Conservation (phyloP, 2,888 invertebrate species). For the Neelides folsomi region DNA sequence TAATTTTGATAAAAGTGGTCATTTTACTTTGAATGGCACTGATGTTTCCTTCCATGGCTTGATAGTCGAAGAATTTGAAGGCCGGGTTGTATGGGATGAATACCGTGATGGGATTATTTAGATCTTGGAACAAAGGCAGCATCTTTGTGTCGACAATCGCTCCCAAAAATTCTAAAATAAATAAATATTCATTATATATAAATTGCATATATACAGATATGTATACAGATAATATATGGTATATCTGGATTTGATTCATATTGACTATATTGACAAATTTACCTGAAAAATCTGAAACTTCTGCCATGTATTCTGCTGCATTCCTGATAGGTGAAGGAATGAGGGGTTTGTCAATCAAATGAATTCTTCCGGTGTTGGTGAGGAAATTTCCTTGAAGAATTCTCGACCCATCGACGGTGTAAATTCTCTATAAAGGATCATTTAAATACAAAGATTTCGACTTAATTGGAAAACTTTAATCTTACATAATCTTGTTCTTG, state of each 20-base stretch:
- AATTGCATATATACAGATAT: too few species aligned
- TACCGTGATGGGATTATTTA: conserved; percentile 20
- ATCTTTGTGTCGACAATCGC: conserved; percentile 16
- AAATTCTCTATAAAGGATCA: conserved; percentile 14
- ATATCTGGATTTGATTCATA: too few species aligned
- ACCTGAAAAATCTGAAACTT: conserved; percentile 28
- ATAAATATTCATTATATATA: too few species aligned
- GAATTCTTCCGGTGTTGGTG: conserved; percentile 18
- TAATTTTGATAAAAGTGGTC: neutral
- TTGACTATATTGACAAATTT: too few species aligned
- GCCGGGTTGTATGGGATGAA: conserved; percentile 28
- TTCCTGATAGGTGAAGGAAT: conserved; percentile 25
- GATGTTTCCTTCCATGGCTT: conserved; percentile 10
- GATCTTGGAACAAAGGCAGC: conserved; percentile 16
- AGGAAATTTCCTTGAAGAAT: conserved; percentile 26
- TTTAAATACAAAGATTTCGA: neutral
- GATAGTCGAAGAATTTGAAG: conserved; percentile 14
- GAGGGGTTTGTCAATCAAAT: conserved; percentile 26
- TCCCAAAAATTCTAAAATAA: conserved; percentile 22
- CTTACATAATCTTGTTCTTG: conserved; percentile 24
- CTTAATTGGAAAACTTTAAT: neutral
- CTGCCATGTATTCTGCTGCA: conserved; percentile 26
- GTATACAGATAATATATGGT: too few species aligned
- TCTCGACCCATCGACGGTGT: conserved; percentile 27
- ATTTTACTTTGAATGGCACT: conserved; percentile 23